Conservation (phyloP, 2,888 invertebrate species). For the Bombylius discolor region DNA sequence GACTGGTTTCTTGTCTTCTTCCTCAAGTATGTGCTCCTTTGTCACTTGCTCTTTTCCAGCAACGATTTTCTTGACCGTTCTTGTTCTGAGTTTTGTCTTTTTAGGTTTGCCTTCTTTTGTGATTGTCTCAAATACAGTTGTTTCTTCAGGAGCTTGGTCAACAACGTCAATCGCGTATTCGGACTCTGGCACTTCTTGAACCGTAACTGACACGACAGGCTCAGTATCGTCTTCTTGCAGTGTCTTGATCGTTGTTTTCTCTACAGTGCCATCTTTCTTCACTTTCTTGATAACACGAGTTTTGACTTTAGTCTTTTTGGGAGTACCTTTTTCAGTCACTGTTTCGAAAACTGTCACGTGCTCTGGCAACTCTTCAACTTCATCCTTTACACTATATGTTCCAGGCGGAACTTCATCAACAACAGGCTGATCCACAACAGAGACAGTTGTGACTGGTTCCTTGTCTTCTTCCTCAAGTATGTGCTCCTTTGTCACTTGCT, state of each 20-base stretch:
- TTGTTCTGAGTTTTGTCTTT: constrained; percentile 19
- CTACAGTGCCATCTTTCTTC: constrained; percentile 19
- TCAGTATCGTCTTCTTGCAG: constrained; percentile 28
- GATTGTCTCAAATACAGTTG: constrained; percentile 25
- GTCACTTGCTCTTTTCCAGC: constrained; percentile 14
- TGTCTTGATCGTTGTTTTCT: constrained; percentile 33
- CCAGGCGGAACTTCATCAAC: constrained; percentile 10
- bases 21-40: constrained; percentile 26
- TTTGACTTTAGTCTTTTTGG: constrained; percentile 24
- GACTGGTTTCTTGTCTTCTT: constrained; percentile 29
- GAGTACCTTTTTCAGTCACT: constrained; percentile 26
- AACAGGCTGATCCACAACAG: constrained; percentile 17
- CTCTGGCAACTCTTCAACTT: constrained; percentile 28
- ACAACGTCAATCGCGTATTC: constrained; percentile 17
- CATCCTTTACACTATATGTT: not conserved
- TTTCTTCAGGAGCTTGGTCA: constrained; percentile 29
- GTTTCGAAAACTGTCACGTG: constrained; percentile 22
- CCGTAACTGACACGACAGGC: constrained; percentile 27
- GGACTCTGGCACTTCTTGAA: constrained; percentile 24
- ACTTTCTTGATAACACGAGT: constrained; percentile 16
- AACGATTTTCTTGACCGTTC: constrained; percentile 23
- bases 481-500: constrained; percentile 29
- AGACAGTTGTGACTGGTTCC: constrained; percentile 24
- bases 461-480: constrained; percentile 27
- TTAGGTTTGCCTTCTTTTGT: constrained; percentile 12